Evolutionary conservation across 2,888 invertebrate species (phyloP), one percentile per base, ranked within the genome.

Genomic region (Parelbella ahira): DNA sequence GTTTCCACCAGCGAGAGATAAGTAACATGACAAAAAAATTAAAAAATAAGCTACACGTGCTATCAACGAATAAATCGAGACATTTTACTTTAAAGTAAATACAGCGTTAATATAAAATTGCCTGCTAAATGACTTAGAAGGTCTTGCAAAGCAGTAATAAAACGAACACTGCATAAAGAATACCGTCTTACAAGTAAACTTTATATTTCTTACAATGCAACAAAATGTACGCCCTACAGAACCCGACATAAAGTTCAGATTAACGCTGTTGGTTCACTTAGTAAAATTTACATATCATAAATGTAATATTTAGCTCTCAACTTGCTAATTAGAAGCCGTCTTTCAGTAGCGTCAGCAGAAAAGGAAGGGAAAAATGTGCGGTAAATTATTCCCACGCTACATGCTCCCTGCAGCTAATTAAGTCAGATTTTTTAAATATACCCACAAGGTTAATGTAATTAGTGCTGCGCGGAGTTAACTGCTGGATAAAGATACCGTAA

Each of bases 281-380:
- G 68, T 56, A 64, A 78, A 79, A 83, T 86, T 83, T 86, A 81
- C 82, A 83, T 83, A 79, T 79, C 81, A 82, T 83, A 84, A 84
- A 82, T 83, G 82, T 84, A 78, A 84, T 84, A 83, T 82, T 84
- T 83, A 81, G 79, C 82, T 80, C 77, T 79, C 78, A 77, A 81
- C 78, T 82, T 82, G 81, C 79, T 86, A 86, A 86, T 86, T 84
- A 84, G 81, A 76, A 78, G 72, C 65, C 67, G 68, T 75, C 72
- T 76, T 72, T 60, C 51, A 50, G 78, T 71, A 83, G 46, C 56
- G 79, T 71, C 60, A 53, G 69, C 66, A 76, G 12, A 30, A 29
- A 24, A 43, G 29, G 18, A 24, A 23, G 59, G 21, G 4, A 46
- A 47, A 43, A 21, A 34, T 23, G 18, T 28, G 42, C 21, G 18